Evolutionary conservation across 2,888 invertebrate species (phyloP), one percentile per base, ranked within the genome.

Genomic region (Creontiades dilutus): DNA sequence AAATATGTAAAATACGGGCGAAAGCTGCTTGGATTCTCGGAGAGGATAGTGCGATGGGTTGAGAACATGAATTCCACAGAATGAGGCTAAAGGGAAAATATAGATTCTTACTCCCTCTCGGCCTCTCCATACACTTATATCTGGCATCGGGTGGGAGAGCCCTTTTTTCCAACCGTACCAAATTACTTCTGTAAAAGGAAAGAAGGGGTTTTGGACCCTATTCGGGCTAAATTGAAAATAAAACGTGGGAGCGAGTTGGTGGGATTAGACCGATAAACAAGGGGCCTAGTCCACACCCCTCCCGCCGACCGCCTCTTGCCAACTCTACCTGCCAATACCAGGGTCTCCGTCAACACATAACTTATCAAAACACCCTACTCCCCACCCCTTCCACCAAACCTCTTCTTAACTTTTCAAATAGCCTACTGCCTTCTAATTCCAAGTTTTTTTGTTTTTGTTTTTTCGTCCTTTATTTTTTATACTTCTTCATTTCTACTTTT

Each of bases 261-360:
- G 85, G 85, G 85, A 68, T 85, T 82, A 82, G 82, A 52, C 68
- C 86, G 86, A 86, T 86, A 86, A 86, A 85, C 86, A 61, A 86
- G 86, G 48, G 86, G 75, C 57, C 19, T 52, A n/a, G 80, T 47
- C 4, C 1, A 13, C n/a, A 16, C 46, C 80, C 46, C 28, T 14
- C 47, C 80, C 19, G 16, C 47, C 57, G 0, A n/a, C 68, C 23
- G 12, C 27, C 9, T 19, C 61, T 61, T n/a, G 19, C 19, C 19
- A 19, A 16, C 19, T 14, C 68, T 52, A 52, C 52, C 82, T 85
- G 85, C 85, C 86, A 86, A 86, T 86, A 68, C 23, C 68, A 86
- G 75, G 47, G 86, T 46, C 75, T 19, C 86, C 46, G 86, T 75
- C 86, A 75, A 68, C 86, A 86, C 86, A 86, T 86, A 86, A 86